Conservation (phyloP, 2,797 vertebrate genomes). For the Setipinna tenuifilis region DNA sequence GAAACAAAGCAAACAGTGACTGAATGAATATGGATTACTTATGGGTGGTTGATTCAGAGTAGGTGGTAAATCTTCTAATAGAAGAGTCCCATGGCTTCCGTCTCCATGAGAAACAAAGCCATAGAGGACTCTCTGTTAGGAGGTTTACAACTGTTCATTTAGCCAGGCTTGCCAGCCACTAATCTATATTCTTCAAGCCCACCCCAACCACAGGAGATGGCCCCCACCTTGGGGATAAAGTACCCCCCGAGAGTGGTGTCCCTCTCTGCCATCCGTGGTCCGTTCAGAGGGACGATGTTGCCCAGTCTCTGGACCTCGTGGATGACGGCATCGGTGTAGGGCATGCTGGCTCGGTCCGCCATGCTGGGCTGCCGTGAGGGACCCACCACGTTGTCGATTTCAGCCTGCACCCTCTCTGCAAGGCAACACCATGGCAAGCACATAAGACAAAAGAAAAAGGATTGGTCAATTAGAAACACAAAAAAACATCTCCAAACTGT, state of each 20-base stretch:
- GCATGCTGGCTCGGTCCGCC: conserved; percentile 74
- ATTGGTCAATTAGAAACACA: neutral
- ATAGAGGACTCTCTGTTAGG: too few species aligned
- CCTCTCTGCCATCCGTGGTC: conserved; percentile 62
- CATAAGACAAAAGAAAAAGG: neutral
- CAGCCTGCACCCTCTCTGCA: conserved; percentile 80
- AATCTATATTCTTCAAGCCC: too few species aligned
- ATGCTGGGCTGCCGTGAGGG: conserved; percentile 65
- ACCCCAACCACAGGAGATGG: too few species aligned
- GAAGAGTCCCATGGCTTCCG: too few species aligned
- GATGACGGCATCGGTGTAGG: conserved; percentile 84
- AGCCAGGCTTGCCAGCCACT: too few species aligned
- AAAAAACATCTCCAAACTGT: neutral
- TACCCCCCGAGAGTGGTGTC: conserved; percentile 73
- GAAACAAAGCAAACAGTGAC: neutral
- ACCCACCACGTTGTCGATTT: conserved; percentile 82
- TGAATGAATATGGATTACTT: neutral
- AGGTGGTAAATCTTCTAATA: too few species aligned
- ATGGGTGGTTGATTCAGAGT: too few species aligned
- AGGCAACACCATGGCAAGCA: neutral
- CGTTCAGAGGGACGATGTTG: conserved; percentile 78
- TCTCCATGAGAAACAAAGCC: too few species aligned
- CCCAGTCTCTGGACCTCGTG: conserved; percentile 85
- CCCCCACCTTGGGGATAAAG: conserved; percentile 70
- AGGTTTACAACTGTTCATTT: too few species aligned